These are phyloP conservation scores for Drosophila histrio DNA, from an alignment of 2,888 invertebrate genomes.

Conservation along the genomic window DNA sequence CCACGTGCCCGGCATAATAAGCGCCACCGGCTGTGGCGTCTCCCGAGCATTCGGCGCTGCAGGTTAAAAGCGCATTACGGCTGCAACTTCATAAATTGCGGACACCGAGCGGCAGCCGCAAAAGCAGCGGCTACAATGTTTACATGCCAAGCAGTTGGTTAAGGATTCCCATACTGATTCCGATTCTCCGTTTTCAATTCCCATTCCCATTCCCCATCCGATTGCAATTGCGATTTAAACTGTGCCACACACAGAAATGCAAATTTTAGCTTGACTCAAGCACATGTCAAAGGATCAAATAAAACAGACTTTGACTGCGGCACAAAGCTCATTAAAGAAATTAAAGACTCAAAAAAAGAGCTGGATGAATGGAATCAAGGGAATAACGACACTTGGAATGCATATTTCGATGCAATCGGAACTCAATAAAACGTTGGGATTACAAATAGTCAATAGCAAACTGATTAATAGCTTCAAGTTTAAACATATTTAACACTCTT, in stretches of 20 bases:
- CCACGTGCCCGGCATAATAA: constrained; percentile 76
- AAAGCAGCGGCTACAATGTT: constrained; percentile 54
- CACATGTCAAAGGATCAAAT: constrained; percentile 54
- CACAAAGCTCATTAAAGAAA: constrained; percentile 59
- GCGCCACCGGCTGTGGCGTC: constrained; percentile 22
- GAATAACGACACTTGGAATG: neutral
- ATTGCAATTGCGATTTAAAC: constrained; percentile 39
- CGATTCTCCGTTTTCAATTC: neutral
- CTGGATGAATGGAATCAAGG: neutral
- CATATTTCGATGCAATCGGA: neutral
- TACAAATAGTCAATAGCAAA: too few species aligned
- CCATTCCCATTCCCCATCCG: constrained; percentile 1
- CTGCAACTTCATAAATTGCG: constrained; percentile 74
- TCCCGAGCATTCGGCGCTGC: constrained; percentile 50
- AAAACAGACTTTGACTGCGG: constrained; percentile 12
- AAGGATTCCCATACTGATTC: constrained; percentile 14
- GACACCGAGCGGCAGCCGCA: constrained; percentile 42
- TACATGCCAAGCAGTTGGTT: constrained; percentile 72
- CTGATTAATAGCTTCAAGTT: neutral
- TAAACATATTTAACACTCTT: neutral
- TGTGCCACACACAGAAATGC: constrained; percentile 47
- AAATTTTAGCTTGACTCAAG: constrained; percentile 38
- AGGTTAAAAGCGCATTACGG: constrained; percentile 78
- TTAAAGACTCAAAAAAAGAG: neutral
- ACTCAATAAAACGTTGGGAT: neutral